Conservation (phyloP, 2,113 vertebrate genomes). For the Psammodynastes pulverulentus region DNA sequence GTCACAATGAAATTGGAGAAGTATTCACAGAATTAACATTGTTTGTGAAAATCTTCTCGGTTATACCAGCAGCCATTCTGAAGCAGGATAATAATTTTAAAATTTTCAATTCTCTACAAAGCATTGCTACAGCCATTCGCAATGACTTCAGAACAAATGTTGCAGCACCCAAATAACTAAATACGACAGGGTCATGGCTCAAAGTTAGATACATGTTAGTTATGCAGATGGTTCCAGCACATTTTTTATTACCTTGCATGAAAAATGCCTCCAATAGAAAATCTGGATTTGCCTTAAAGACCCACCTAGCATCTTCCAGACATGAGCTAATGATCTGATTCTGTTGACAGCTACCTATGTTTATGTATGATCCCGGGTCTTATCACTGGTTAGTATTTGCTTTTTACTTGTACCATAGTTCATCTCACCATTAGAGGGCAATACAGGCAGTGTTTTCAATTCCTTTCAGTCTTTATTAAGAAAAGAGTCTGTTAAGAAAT, state of each 20-base stretch:
- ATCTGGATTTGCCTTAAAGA: not conserved
- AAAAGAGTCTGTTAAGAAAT: not conserved
- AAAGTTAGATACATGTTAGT: not conserved
- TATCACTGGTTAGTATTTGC: not conserved
- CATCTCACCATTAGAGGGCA: slow-evolving; percentile 52
- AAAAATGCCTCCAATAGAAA: not conserved
- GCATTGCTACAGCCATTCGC: not conserved
- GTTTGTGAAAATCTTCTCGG: not conserved
- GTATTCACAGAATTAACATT: accelerated
- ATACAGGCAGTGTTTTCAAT: slow-evolving; percentile 41
- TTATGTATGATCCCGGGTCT: not conserved
- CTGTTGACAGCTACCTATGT: not conserved
- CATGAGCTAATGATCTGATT: not conserved
- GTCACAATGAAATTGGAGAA: accelerated
- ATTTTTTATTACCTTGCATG: not conserved
- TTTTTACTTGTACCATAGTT: not conserved
- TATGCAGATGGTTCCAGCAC: not conserved
- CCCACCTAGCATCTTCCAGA: not conserved
- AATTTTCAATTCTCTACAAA: not conserved
- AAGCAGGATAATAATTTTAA: not conserved
- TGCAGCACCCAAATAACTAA: not conserved
- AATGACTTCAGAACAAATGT: not conserved
- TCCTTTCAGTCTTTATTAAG: not conserved
- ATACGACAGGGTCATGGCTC: not conserved
- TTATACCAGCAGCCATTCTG: not conserved